These are phyloP conservation scores for Acromyrmex charruanus DNA, from an alignment of 1,140 invertebrate species.

Conservation along the genomic window DNA sequence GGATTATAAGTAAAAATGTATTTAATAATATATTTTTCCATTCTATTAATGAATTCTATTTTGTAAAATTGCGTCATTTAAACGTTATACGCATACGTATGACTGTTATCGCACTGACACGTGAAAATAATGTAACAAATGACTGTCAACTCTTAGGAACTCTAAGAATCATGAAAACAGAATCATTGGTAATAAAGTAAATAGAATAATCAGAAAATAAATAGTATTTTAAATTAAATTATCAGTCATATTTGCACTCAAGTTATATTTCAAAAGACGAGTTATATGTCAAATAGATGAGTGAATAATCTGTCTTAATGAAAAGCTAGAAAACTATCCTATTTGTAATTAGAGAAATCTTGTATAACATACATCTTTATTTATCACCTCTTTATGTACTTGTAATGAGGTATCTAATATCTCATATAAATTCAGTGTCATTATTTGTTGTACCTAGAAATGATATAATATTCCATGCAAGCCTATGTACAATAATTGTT, in stretches of 20 bases:
- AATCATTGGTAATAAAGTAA: neutral
- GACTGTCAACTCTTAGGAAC: neutral
- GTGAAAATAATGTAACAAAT: constrained; percentile 7
- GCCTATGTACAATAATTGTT: neutral
- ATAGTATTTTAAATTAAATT: neutral
- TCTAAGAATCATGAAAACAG: neutral
- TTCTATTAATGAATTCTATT: constrained; percentile 18
- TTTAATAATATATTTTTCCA: neutral
- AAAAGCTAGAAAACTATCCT: neutral
- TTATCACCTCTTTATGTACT: neutral
- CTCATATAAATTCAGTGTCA: neutral
- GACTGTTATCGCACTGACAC: neutral
- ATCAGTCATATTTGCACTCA: neutral
- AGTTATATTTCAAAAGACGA: neutral
- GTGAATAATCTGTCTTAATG: neutral
- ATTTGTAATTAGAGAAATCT: neutral
- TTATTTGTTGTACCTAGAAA: neutral
- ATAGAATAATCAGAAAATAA: neutral
- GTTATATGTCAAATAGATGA: neutral
- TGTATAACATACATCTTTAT: neutral
- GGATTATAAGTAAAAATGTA: neutral
- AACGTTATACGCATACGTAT: neutral
- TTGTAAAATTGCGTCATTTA: neutral
- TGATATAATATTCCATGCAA: neutral
- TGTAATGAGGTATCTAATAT: neutral